Base-by-base conservation (phyloP, 2,797 vertebrate species). In the Fistularia commersonii region DNA sequence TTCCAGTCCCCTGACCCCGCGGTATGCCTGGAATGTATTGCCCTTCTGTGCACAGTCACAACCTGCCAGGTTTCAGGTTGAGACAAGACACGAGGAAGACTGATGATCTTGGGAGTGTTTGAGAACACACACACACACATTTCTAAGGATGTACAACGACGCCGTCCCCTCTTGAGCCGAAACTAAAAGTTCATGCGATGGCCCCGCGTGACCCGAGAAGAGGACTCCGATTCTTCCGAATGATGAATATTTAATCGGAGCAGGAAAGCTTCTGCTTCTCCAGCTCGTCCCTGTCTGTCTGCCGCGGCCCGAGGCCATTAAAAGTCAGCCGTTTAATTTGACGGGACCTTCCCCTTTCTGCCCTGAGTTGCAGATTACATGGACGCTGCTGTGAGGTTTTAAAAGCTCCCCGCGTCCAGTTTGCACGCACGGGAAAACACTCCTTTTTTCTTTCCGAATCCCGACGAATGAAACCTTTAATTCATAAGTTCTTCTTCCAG, bases 11-110 rank as follows among this genome's bases (percentile, higher is more conserved):
- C 72, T 82, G 84, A 87, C 86, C 83, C 76, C 46, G 35, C 57
- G 88, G 88, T 84, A 91, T 91, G 77, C 56, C 11, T 66, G 88
- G 89, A 91, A 92, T 91, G 87, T 85, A 73, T 86, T 63, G 56
- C 72, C 76, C 76, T 83, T 72, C 77, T 80, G 65, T 70, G 80
- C 79, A 81, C 62, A 79, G 80, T 81, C 74, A 69, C 76, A 80
- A 87, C 81, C 81, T 85, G 83, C 77, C 76, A 76, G 87, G 69
- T 77, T 88, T 85, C 89, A 90, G 87, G 88, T 91, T 87, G 83
- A 85, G 84, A 89, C 87, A 88, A 83, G 84, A 77, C 80, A 82
- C 71, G 52, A 56, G 66, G 47, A 41, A 65, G 56, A 80, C 57
- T 57, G 65, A 68, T 69, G 72, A 55, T 70, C 15, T 46, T n/a